Evolutionary conservation across 1,140 invertebrate species (phyloP), one percentile per base, ranked within the genome.

Genomic region (Panagrolaimus sp.): DNA sequence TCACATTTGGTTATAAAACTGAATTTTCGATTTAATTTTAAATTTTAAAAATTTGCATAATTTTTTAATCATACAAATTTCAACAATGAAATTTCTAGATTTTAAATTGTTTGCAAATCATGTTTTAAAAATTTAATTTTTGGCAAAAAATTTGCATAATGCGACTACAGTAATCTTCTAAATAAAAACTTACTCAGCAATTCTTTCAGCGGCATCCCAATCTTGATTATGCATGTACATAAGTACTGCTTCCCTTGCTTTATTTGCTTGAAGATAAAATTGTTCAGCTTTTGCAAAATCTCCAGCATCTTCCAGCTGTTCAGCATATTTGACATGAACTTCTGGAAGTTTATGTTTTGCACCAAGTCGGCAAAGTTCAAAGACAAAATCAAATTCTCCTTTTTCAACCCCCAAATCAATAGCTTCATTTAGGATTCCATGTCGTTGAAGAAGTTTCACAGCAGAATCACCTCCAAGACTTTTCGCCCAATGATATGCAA

Each of bases 401-500:
- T 91, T 92, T 79, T 94, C 93, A 76, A 91, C 89, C 4, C 93
- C 93, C 84, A 94, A 90, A 64, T 91, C 90, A 48, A 97, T 89
- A 17, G 92, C 93, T 1, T 90, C 87, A 64, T 94, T 91, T 2
- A 96, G 85, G 7, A 95, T 87, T 1, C 90, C 90, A 72, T 93
- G 88, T 72, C 90, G 89, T 43, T 89, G 91, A 0, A 98, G 85
- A 4, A 98, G 85, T 66, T 92, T 90, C 0, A 95, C 92, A 10
- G 92, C 94, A 6, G 93, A 88, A 81, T 96, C 91, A 1, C 92
- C 90, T 10, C 92, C 91, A 44, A 98, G 85, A 62, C 89, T 90
- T 72, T 90, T 90, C 0, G 94, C 92, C 95, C 95, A 98, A 79
- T 94, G 87, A 73, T 94, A 90, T 1, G 93, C 91, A 7, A 97